Conservation (phyloP, 2,888 invertebrate species). For the Apocheima hispidaria region DNA sequence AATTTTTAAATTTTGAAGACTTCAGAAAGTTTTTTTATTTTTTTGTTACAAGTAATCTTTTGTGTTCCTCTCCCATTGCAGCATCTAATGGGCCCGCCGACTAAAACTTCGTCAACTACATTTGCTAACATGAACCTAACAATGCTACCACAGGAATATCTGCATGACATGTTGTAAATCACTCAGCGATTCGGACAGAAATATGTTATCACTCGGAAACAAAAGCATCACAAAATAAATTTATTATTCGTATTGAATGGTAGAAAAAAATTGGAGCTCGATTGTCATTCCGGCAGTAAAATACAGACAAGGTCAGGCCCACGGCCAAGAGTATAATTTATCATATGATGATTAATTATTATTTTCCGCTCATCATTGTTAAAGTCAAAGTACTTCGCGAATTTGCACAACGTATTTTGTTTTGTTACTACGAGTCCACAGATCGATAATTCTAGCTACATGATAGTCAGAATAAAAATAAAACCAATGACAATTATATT, state of each 20-base stretch:
- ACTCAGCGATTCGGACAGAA: slow-evolving; percentile 15
- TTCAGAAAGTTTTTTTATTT: no score
- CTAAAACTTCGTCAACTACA: not conserved
- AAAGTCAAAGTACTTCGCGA: slow-evolving; percentile 9
- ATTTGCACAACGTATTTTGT: slow-evolving; percentile 17
- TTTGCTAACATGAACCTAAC: no score
- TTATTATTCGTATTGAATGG: slow-evolving; percentile 26
- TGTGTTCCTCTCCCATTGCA: no score
- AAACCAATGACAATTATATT: no score
- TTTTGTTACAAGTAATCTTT: no score
- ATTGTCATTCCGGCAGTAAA: slow-evolving; percentile 40
- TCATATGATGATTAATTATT: slow-evolving; percentile 44
- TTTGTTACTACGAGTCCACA: slow-evolving; percentile 1
- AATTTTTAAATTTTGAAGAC: no score
- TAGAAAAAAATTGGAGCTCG: slow-evolving; percentile 37
- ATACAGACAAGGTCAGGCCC: slow-evolving; percentile 39
- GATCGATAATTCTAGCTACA: not conserved
- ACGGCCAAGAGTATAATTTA: slow-evolving; percentile 45
- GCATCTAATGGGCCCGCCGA: no score
- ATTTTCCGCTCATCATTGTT: slow-evolving; percentile 43
- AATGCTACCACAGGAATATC: slow-evolving; percentile 1
- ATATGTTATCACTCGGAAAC: slow-evolving; percentile 27
- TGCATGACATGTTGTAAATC: slow-evolving; percentile 17
- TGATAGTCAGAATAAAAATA: not conserved
- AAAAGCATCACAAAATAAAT: slow-evolving; percentile 27